phyloP scores from a whole-genome alignment of 2,888 invertebrate genomes.

The Malachius bipustulatus region DNA sequence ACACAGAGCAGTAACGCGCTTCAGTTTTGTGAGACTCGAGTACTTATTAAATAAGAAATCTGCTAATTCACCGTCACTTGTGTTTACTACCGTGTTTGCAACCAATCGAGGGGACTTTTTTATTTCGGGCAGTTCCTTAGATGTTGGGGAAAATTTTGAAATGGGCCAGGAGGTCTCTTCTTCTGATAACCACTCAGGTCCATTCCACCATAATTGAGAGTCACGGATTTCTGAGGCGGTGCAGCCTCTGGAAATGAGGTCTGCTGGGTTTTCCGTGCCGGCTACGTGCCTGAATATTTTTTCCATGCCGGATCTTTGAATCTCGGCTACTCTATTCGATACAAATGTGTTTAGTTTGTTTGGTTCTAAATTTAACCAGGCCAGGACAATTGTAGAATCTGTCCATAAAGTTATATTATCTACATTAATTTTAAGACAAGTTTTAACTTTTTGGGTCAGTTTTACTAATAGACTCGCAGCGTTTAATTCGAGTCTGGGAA shows the following conservation, averaged over 20 bases:
- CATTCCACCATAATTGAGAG: constrained; percentile 2
- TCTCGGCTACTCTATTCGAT: background rate
- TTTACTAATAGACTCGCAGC: background rate
- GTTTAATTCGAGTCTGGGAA: no score
- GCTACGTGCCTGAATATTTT: background rate
- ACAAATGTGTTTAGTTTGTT: background rate
- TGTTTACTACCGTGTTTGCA: background rate
- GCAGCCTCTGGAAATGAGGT: background rate
- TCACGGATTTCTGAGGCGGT: background rate
- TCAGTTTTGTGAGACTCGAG: constrained; percentile 4
- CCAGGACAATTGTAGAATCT: constrained; percentile 5
- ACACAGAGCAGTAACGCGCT: constrained; percentile 6
- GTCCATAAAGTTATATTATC: constrained; percentile 1
- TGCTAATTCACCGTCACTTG: background rate
- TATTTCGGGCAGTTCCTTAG: background rate
- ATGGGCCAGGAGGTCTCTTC: no score
- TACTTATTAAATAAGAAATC: constrained; percentile 5
- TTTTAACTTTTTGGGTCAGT: background rate
- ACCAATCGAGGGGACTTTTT: no score
- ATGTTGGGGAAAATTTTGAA: background rate
- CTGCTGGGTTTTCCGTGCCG: constrained; percentile 2
- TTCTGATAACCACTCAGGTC: constrained; percentile 7
- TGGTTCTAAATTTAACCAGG: background rate
- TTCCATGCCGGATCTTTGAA: background rate
- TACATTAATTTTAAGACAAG: background rate